Percentiles rank a stretch among this genome's conserved stretches.
phyloP scores from a whole-genome alignment of 2,888 invertebrate genomes.

The Didymodactylos carnosus region DNA sequence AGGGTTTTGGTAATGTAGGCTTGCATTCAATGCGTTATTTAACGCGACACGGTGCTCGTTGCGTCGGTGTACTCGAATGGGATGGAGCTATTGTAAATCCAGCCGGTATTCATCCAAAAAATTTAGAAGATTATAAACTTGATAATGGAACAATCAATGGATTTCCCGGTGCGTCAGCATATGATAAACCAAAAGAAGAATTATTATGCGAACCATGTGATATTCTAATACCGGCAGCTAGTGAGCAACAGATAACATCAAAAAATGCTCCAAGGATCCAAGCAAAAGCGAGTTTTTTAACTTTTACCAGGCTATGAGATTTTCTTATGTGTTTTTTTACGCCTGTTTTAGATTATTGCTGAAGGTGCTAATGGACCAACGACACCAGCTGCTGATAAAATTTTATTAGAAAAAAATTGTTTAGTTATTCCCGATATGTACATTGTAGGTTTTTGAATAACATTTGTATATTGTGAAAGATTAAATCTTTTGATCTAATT shows the following conservation, averaged over 20 bases:
- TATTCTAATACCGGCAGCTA: slow-evolving; percentile 83
- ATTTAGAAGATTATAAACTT: slow-evolving; percentile 39
- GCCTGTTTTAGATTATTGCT: slow-evolving; percentile 6
- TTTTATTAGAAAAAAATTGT: slow-evolving; percentile 62
- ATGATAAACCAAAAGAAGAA: slow-evolving; percentile 45
- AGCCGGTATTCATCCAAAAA: slow-evolving; percentile 61
- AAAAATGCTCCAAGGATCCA: slow-evolving; percentile 71
- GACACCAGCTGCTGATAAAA: slow-evolving; percentile 78
- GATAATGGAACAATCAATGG: slow-evolving; percentile 70
- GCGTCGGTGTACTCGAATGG: slow-evolving; percentile 72
- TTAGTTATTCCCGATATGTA: slow-evolving; percentile 57
- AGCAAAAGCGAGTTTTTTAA: slow-evolving; percentile 43
- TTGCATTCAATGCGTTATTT: slow-evolving; percentile 81
- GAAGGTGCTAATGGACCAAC: slow-evolving; percentile 82
- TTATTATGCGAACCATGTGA: slow-evolving; percentile 77
- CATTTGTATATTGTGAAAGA: neutral
- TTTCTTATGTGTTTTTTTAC: too few species aligned
- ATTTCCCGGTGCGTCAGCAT: slow-evolving; percentile 71
- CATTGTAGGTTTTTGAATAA: slow-evolving; percentile 20
- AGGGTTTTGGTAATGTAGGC: slow-evolving; percentile 90
- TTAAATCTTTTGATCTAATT: neutral
- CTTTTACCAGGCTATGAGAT: too few species aligned
- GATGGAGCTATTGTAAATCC: slow-evolving; percentile 67
- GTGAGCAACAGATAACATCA: slow-evolving; percentile 74
- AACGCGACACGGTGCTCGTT: slow-evolving; percentile 70